Base-by-base conservation (phyloP, 1,140 invertebrate genomes). In the Macrobrachium nipponense region DNA sequence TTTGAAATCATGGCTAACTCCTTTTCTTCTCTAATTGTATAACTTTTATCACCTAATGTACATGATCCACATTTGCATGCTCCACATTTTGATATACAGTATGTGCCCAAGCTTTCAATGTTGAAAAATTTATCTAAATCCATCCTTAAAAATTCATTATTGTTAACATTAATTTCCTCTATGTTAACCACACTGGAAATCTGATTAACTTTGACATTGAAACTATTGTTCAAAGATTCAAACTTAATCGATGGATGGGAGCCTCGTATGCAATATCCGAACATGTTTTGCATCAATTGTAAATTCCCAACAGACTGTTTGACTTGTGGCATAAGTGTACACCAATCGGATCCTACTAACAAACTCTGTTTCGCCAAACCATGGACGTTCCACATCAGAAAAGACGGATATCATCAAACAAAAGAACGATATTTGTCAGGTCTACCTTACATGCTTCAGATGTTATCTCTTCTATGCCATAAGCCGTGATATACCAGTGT, bases 171-270 rank as follows among this genome's bases (percentile, higher is more conserved):
- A 20, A 64, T 60, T 60, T 60, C n/a, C 12, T 60, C 51, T 59
- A 60, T 15, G 60, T 60, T 78, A 51, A 5, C 44, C 60, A 78
- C 61, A 27, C 60, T 44, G 8, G 23, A 6, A 20, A 43, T 2
- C 17, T 64, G 78, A 64, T 36, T 64, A 27, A 80, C 23, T 64
- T 18, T 80, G 27, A 80, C 27, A 64, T 61, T 27, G 60, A 80
- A n/a, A 64, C n/a, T 62, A 60, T n/a, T 17, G 14, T 80, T 27
- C 8, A 2, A 23, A 18, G 5, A 12, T 7, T 64, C 14, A 64
- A 36, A 80, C 18, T 64, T n/a, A n/a, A n/a, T n/a, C 43, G 23
- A 20, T 27, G 78, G 78, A 15, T 43, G 62, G 8, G 23, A 80
- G 2, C 58, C 60, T 23, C n/a, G n/a, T n/a, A n/a, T n/a, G n/a